Evolutionary conservation across 2,113 vertebrate genomes (phyloP), one percentile per base, ranked within the genome.

Genomic region (Amphilophus citrinellus): DNA sequence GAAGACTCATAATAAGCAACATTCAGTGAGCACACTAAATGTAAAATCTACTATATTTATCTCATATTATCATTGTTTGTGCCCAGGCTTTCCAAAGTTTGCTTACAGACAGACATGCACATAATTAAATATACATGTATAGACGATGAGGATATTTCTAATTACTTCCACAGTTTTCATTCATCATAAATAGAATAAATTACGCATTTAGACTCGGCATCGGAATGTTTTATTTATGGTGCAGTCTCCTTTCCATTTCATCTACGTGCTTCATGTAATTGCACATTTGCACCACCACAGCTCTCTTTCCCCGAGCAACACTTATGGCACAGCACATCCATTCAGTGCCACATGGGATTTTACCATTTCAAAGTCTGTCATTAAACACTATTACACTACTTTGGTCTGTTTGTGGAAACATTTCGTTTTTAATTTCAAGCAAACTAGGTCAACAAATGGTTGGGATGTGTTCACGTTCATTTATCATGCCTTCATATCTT

Each of bases 161-260:
- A 94, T 94, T 92, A 88, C 89, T 90, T 90, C 80, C 85, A 82
- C 86, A 86, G 63, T 87, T 92, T 94, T 88, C 84, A 93, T 88
- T 88, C 84, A 93, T 92, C 81, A 84, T 89, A 92, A 92, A 94
- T 90, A 77, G 88, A 94, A 93, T 92, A 91, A 92, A 94, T 93
- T 88, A 90, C 58, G 1, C 82, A 87, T 93, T 92, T 89, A 90
- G 58, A 83, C 82, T 80, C 61, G 73, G 84, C 88, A 86, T 81
- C 73, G 59, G 68, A 78, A 90, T 94, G 92, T 91, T 94, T 73
- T 94, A 93, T 95, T 92, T 93, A 94, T 94, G 88, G 92, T 88
- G 76, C 79, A 65, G 82, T 85, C 84, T 91, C 71, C 76, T 88
- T 91, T 91, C 76, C 63, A 82, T 88, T 91, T 91, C 76, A 83